Conservation (phyloP, 2,797 vertebrate genomes). For the Chelonia mydas region DNA sequence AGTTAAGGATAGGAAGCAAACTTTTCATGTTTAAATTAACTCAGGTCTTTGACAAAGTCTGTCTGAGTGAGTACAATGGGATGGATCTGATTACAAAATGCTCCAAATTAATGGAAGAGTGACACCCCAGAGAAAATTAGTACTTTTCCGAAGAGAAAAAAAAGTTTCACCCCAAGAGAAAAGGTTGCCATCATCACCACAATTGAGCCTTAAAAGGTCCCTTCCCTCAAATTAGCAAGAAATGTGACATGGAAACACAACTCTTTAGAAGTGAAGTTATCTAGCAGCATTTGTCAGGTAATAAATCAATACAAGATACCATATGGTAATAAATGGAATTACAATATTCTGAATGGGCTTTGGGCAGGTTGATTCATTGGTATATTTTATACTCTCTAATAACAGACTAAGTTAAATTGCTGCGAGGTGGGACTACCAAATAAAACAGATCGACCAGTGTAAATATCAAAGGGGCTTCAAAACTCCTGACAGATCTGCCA, state of each 20-base stretch:
- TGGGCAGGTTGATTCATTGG: conserved; percentile 55
- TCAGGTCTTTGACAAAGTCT: conserved; percentile 25
- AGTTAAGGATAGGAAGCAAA: not conserved
- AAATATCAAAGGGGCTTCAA: conserved; percentile 45
- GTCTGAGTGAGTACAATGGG: conserved; percentile 2
- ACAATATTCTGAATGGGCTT: conserved; percentile 31
- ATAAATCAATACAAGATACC: conserved; percentile 60
- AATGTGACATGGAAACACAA: conserved; percentile 49
- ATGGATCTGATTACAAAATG: conserved; percentile 35
- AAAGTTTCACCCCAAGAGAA: conserved; percentile 12
- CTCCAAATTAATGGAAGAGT: conserved; percentile 7
- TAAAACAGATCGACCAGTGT: conserved; percentile 47
- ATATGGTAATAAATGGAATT: conserved; percentile 68
- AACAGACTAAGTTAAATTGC: conserved; percentile 39
- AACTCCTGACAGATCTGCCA: not conserved
- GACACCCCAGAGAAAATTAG: not conserved
- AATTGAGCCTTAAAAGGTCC: not conserved
- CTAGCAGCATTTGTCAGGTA: conserved; percentile 61
- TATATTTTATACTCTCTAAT: conserved; percentile 61
- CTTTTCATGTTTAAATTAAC: not conserved
- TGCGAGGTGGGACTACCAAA: conserved; percentile 44
- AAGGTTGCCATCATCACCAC: not conserved
- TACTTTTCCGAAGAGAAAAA: conserved; percentile 19
- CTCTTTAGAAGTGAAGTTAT: conserved; percentile 47
- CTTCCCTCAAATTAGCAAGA: conserved; percentile 7